Percentiles rank a stretch among this genome's conserved stretches.
Evolutionary conservation across 2,888 invertebrate genomes (phyloP).

Genomic region (Sinopyrophorus schimmeli): DNA sequence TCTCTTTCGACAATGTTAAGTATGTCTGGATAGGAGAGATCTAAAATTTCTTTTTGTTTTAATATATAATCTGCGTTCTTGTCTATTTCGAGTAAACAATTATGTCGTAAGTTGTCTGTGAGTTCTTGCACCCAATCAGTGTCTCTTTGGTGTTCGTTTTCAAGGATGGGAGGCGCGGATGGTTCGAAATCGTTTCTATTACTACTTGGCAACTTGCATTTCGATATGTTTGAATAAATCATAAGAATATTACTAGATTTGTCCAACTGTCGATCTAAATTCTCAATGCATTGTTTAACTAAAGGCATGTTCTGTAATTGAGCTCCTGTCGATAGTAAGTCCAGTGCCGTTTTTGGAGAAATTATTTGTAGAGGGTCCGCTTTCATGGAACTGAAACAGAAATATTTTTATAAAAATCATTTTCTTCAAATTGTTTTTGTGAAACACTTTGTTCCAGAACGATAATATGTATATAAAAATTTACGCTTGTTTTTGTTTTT

Average conservation of each 20-base stretch:
- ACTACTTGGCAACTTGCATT: conserved; percentile 45
- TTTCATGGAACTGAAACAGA: conserved; percentile 48
- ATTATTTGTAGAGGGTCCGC: conserved; percentile 48
- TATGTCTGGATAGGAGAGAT: conserved; percentile 68
- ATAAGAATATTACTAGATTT: conserved; percentile 68
- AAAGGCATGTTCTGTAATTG: conserved; percentile 73
- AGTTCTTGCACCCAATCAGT: conserved; percentile 53
- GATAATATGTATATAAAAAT: no score
- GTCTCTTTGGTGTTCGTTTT: conserved; percentile 44
- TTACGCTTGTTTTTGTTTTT: no score
- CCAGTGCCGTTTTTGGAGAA: conserved; percentile 62
- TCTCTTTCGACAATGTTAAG: conserved; percentile 68
- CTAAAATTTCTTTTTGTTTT: conserved; percentile 61
- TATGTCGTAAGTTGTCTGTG: conserved; percentile 67
- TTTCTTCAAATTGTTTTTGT: no score
- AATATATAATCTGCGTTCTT: conserved; percentile 60
- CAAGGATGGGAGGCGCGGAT: conserved; percentile 51
- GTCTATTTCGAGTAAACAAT: conserved; percentile 68
- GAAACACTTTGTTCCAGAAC: no score
- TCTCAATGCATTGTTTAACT: conserved; percentile 68
- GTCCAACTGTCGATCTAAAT: conserved; percentile 66
- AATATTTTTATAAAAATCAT: conserved; percentile 8
- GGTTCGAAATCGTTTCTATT: conserved; percentile 46
- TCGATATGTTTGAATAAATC: conserved; percentile 62
- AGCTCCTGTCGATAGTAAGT: conserved; percentile 73